These are phyloP conservation scores for Drosophila malerkotliana DNA, from an alignment of 1,140 invertebrate species.

Conservation along the genomic window DNA sequence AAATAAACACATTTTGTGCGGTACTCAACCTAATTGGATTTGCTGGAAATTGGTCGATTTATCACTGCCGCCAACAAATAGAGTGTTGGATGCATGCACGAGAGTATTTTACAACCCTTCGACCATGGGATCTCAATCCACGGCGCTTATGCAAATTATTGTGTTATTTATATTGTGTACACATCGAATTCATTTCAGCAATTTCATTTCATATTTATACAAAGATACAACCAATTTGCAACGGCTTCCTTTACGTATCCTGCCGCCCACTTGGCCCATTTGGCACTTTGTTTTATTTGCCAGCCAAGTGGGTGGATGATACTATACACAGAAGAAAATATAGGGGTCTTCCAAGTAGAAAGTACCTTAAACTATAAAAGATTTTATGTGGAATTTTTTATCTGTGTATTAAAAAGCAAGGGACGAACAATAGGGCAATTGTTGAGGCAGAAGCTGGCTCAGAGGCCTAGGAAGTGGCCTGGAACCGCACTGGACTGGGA, in stretches of 20 bases:
- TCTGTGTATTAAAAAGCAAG: neutral
- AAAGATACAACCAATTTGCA: constrained; percentile 61
- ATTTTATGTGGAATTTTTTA: neutral
- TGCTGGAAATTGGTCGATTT: constrained; percentile 43
- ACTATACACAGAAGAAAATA: constrained; percentile 8
- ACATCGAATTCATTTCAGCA: constrained; percentile 43
- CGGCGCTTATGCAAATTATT: constrained; percentile 39
- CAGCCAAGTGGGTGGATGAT: constrained; percentile 36
- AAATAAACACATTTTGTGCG: constrained; percentile 15
- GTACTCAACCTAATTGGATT: constrained; percentile 42
- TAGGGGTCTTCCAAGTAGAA: no score
- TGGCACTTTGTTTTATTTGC: constrained; percentile 64
- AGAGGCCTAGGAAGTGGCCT: constrained; percentile 1
- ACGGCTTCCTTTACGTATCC: constrained; percentile 21
- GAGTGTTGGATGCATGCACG: neutral
- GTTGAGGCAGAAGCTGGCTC: constrained; percentile 41
- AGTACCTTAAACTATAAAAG: no score
- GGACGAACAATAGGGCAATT: constrained; percentile 66
- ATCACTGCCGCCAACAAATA: constrained; percentile 15
- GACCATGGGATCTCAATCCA: constrained; percentile 30
- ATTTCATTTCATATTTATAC: constrained; percentile 44
- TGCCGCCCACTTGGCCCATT: constrained; percentile 15
- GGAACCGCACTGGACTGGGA: constrained; percentile 1
- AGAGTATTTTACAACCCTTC: constrained; percentile 30
- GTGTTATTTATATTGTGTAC: constrained; percentile 49